These are phyloP conservation scores for Leptopilina myrica DNA, from an alignment of 2,888 invertebrate species.

Conservation along the genomic window DNA sequence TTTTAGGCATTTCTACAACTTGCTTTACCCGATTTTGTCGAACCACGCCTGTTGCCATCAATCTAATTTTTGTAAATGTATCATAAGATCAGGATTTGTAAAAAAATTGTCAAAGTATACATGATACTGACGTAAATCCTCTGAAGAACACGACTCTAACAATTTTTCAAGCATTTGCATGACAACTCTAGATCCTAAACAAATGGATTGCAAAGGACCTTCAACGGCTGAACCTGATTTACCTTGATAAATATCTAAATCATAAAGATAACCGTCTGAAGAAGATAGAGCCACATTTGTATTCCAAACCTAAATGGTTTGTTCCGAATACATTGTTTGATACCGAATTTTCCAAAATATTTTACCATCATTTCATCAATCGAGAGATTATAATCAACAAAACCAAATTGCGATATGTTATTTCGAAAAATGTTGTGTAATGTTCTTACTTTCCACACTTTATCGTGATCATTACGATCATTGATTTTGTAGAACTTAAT, in stretches of 20 bases:
- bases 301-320: slow-evolving; percentile 45
- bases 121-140: slow-evolving; percentile 15
- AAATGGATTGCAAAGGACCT: background rate
- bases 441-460: slow-evolving; percentile 48
- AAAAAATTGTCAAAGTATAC: slow-evolving; percentile 47
- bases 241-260: slow-evolving; percentile 45
- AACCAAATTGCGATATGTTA: slow-evolving; percentile 45
- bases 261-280: slow-evolving; percentile 37
- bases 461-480: slow-evolving; percentile 43
- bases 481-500: slow-evolving; percentile 44
- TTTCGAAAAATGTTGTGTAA: slow-evolving; percentile 44
- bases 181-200: slow-evolving; percentile 40
- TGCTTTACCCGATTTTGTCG: background rate
- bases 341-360: slow-evolving; percentile 43
- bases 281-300: slow-evolving; percentile 43
- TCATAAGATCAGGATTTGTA: slow-evolving; percentile 43
- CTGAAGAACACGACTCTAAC: background rate
- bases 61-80: slow-evolving; percentile 43
- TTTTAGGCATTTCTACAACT: too few relatives aligned
- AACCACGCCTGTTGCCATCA: slow-evolving; percentile 42
- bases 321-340: slow-evolving; percentile 45
- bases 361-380: slow-evolving; percentile 51
- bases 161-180: slow-evolving; percentile 37
- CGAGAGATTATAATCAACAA: slow-evolving; percentile 36
- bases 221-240: slow-evolving; percentile 27